A percentile compares a stretch with the other conserved stretches of the same genome.
Evolutionary conservation across 2,888 invertebrate species (phyloP).

Genomic region (Graphium colonna): DNA sequence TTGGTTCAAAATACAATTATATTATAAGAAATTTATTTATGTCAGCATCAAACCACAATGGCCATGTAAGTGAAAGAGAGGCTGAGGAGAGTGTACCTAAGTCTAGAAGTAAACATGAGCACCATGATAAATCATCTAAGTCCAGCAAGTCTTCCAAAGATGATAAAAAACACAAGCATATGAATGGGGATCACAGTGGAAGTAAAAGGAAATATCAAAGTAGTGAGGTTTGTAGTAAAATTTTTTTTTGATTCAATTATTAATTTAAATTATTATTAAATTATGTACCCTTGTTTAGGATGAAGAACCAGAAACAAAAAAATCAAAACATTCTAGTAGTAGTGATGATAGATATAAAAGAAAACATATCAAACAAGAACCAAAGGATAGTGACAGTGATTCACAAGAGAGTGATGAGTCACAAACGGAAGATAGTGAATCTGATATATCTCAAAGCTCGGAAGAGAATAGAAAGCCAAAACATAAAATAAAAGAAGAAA

Average conservation of each 20-base stretch:
- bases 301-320: constrained; percentile 54
- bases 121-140: constrained; percentile 37
- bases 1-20: background rate
- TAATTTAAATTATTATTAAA: no score
- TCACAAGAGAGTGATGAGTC: constrained; percentile 30
- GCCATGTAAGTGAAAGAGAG: constrained; percentile 57
- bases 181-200: constrained; percentile 58
- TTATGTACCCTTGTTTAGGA: constrained; percentile 60
- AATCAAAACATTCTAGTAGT: constrained; percentile 48
- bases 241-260: no score
- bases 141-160: constrained; percentile 26
- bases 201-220: constrained; percentile 60
- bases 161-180: constrained; percentile 38
- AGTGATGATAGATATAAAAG: constrained; percentile 50
- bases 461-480: constrained; percentile 49
- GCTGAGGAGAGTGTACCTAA: constrained; percentile 53
- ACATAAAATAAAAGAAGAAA: constrained; percentile 50
- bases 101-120: constrained; percentile 41
- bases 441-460: constrained; percentile 50
- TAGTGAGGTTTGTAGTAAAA: constrained; percentile 56
- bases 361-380: constrained; percentile 45
- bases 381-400: constrained; percentile 39
- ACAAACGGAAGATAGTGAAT: constrained; percentile 43
- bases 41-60: constrained; percentile 56
- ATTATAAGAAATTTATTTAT: constrained; percentile 31